phyloP scores from a whole-genome alignment of 2,888 invertebrate species.

The Schizaphis graminum region DNA sequence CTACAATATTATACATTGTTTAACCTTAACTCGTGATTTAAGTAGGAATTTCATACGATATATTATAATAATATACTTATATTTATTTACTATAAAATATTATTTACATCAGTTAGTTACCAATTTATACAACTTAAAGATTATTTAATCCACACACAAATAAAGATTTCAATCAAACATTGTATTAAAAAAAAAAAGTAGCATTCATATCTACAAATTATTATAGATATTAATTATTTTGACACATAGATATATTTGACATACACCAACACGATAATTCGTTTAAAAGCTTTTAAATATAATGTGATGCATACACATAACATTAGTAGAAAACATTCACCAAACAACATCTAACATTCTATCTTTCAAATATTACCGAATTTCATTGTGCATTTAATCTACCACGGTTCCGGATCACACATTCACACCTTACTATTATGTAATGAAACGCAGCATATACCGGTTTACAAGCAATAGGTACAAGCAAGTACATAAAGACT shows the following conservation, averaged over 20 bases:
- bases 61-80: neutral
- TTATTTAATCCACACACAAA: neutral
- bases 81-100: neutral
- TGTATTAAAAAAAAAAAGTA: neutral
- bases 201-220: neutral
- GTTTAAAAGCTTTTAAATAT: neutral
- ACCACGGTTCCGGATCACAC: conserved; percentile 37
- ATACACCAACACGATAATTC: neutral
- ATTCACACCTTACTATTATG: conserved; percentile 16
- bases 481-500: neutral
- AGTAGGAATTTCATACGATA: neutral
- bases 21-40: neutral
- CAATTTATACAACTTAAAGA: neutral
- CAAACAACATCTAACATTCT: neutral
- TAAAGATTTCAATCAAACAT: neutral
- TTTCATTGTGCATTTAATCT: conserved; percentile 7
- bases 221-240: neutral
- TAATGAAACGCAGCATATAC: neutral
- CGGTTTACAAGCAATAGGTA: conserved; percentile 46
- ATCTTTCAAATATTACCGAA: neutral
- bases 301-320: neutral
- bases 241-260: neutral
- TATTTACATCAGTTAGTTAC: neutral
- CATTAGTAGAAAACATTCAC: neutral
- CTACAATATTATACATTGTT: neutral